A percentile compares a stretch with the other conserved stretches of the same genome.
phyloP scores from a whole-genome alignment of 2,113 vertebrate species.

The Meriones unguiculatus region DNA sequence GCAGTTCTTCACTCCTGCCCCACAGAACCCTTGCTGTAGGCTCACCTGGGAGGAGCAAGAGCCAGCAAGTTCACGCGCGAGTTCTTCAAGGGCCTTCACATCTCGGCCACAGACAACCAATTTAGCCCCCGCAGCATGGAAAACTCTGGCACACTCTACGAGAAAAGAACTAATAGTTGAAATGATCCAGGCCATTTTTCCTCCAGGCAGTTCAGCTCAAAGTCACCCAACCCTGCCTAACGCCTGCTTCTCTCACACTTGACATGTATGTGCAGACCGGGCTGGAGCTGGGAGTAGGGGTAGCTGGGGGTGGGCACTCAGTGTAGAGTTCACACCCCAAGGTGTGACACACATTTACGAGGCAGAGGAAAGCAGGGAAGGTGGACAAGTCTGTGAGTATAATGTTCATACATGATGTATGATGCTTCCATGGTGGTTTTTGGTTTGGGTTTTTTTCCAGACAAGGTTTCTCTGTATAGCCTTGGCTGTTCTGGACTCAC shows the following conservation, averaged over 20 bases:
- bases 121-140: conserved; percentile 92
- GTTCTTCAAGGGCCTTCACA: conserved; percentile 88
- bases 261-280: neutral
- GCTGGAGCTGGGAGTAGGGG: too few relatives aligned
- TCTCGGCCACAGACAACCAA: conserved; percentile 96
- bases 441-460: too few relatives aligned
- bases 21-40: neutral
- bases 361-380: neutral
- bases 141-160: conserved; percentile 94
- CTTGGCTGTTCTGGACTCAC: too few relatives aligned
- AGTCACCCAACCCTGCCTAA: neutral
- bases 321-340: neutral
- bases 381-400: neutral
- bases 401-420: neutral
- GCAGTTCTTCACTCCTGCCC: neutral
- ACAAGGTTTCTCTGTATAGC: too few relatives aligned
- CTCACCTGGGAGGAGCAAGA: conserved; percentile 82
- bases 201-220: neutral
- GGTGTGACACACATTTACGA: neutral
- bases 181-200: neutral
- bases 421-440: too few relatives aligned
- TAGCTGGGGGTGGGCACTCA: neutral
- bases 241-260: neutral
- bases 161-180: neutral
- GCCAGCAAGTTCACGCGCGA: conserved; percentile 88